Conservation (phyloP, 2,113 vertebrate genomes). For the Crypturellus undulatus region DNA sequence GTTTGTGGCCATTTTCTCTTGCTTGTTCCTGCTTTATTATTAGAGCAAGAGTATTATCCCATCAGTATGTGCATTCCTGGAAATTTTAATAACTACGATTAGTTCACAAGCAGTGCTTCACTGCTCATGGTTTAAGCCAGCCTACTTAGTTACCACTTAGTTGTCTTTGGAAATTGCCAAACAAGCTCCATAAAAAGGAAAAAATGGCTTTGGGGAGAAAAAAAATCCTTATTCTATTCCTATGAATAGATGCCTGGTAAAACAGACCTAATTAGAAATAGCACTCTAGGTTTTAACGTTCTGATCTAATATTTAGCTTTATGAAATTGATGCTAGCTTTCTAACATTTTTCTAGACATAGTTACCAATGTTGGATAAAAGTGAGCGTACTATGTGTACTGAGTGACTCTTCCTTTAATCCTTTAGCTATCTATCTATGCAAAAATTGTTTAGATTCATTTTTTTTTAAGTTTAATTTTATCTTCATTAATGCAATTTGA, state of each 20-base stretch:
- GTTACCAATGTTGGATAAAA: conserved; percentile 57
- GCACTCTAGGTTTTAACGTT: neutral
- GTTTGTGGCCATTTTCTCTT: conserved; percentile 68
- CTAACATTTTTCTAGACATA: conserved; percentile 46
- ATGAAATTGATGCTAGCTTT: conserved; percentile 44
- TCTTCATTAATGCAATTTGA: conserved; percentile 19
- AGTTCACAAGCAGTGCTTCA: conserved; percentile 33
- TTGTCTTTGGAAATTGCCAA: neutral
- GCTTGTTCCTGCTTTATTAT: conserved; percentile 70
- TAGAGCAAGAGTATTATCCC: conserved; percentile 44
- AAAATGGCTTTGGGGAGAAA: neutral
- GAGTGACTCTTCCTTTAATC: neutral
- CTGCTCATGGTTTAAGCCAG: conserved; percentile 29
- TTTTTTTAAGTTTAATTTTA: conserved; percentile 51
- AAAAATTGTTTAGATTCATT: conserved; percentile 46
- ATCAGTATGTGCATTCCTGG: neutral
- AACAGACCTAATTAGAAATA: conserved; percentile 12
- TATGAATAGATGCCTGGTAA: neutral
- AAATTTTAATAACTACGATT: conserved; percentile 63
- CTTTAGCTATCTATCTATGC: conserved; percentile 11
- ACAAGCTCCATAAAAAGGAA: neutral
- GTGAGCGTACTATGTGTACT: neutral
- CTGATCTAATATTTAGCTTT: conserved; percentile 52
- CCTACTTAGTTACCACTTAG: neutral
- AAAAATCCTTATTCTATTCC: neutral